These are phyloP conservation scores for Acrobasis suavella DNA, from an alignment of 2,888 invertebrate genomes.

Conservation along the genomic window DNA sequence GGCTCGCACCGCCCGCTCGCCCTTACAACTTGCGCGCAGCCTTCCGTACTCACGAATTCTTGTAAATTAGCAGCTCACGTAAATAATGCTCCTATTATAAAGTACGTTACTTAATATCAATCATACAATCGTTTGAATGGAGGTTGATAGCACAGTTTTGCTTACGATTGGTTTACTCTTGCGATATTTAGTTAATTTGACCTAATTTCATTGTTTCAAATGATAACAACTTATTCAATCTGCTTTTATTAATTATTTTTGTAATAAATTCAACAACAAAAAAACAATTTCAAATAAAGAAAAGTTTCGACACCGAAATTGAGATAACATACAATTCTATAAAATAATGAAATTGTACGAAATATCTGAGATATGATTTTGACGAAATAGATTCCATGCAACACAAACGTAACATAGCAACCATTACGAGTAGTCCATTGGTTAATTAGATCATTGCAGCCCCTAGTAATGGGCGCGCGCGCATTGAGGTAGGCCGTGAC, in stretches of 20 bases:
- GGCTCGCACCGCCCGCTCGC: slow-evolving; percentile 41
- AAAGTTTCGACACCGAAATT: too few species aligned
- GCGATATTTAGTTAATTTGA: neutral
- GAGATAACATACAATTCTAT: too few species aligned
- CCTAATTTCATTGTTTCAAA: neutral
- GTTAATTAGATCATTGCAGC: slow-evolving; percentile 71
- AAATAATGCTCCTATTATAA: slow-evolving; percentile 21
- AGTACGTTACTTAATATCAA: neutral
- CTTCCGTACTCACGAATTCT: slow-evolving; percentile 34
- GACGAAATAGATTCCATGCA: neutral
- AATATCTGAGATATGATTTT: neutral
- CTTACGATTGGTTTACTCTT: neutral
- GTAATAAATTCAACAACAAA: too few species aligned
- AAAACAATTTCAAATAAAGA: too few species aligned
- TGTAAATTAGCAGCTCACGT: slow-evolving; percentile 13
- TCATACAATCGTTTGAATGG: neutral
- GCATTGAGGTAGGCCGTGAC: slow-evolving; percentile 84
- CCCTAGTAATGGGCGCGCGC: slow-evolving; percentile 77
- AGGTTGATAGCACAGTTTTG: neutral
- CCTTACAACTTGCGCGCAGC: slow-evolving; percentile 38
- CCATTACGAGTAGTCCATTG: slow-evolving; percentile 29
- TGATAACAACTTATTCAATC: too few species aligned
- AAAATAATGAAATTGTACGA: neutral
- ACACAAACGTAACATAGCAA: neutral
- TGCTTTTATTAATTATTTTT: too few species aligned